These are phyloP conservation scores for Perithous albicinctus DNA, from an alignment of 2,888 invertebrate species.

Conservation along the genomic window DNA sequence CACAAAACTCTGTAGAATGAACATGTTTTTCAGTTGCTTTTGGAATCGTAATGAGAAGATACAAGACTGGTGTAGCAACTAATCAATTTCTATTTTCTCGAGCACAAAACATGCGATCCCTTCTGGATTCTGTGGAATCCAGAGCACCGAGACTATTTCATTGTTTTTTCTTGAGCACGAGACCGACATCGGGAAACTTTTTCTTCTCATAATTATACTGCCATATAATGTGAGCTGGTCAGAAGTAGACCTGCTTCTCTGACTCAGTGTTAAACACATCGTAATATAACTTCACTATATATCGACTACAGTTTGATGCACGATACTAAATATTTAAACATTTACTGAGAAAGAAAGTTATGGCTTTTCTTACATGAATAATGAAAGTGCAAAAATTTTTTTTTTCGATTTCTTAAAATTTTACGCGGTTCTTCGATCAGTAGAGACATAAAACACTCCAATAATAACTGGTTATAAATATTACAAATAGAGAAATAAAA, in stretches of 20 bases:
- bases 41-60: not conserved
- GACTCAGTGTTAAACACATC: not conserved
- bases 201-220: constrained; percentile 54
- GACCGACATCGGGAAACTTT: constrained; percentile 34
- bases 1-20: not conserved
- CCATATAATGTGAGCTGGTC: constrained; percentile 11
- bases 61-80: not conserved
- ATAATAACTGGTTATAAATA: not conserved
- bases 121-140: constrained; percentile 34
- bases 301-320: not conserved
- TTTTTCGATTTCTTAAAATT: not conserved
- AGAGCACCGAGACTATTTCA: constrained; percentile 27
- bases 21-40: not conserved
- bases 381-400: not conserved
- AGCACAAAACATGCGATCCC: not conserved
- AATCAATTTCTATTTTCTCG: constrained; percentile 45
- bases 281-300: not conserved
- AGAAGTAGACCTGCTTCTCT: constrained; percentile 23
- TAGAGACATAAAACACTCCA: not conserved
- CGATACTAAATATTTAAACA: not conserved
- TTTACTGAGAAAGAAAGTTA: not conserved
- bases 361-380: not conserved
- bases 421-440: not conserved
- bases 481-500: not conserved
- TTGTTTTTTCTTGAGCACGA: constrained; percentile 47